phyloP scores from a whole-genome alignment of 2,113 vertebrate species.

The Eurypyga helias region DNA sequence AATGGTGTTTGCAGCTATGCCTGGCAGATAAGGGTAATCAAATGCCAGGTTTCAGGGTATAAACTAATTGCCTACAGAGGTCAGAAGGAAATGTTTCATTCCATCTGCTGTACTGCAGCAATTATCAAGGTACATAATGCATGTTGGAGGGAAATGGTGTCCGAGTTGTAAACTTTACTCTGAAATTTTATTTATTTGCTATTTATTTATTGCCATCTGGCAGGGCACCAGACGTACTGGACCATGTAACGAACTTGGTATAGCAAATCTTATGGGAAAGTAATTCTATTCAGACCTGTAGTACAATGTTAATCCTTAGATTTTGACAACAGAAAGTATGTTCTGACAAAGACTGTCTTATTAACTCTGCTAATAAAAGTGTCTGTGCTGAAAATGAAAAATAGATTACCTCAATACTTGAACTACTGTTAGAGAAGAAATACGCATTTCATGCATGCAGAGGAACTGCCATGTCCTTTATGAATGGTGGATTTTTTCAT shows the following conservation, averaged over 20 bases:
- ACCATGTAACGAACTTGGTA: slow-evolving; percentile 28
- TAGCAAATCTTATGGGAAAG: slow-evolving; percentile 6
- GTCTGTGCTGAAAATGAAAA: slow-evolving; percentile 30
- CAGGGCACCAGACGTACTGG: background rate
- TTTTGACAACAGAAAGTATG: slow-evolving; percentile 20
- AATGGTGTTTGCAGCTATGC: background rate
- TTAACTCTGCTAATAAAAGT: slow-evolving; percentile 54
- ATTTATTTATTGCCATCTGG: slow-evolving; percentile 11
- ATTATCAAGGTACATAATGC: background rate
- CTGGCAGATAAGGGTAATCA: background rate
- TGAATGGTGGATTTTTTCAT: background rate
- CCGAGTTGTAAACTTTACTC: background rate
- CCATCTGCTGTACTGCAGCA: background rate
- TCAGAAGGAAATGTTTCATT: background rate
- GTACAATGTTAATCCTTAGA: slow-evolving; percentile 33
- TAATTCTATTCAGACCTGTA: slow-evolving; percentile 14
- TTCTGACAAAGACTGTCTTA: slow-evolving; percentile 38
- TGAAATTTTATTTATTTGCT: slow-evolving; percentile 16
- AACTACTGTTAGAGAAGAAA: background rate
- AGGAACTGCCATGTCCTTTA: background rate
- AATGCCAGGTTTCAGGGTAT: background rate
- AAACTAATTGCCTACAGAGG: background rate
- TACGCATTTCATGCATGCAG: background rate
- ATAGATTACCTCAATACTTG: background rate
- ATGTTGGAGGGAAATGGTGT: background rate